phyloP scores from a whole-genome alignment of 2,113 vertebrate species.

The Mesoclemmys tuberculata region DNA sequence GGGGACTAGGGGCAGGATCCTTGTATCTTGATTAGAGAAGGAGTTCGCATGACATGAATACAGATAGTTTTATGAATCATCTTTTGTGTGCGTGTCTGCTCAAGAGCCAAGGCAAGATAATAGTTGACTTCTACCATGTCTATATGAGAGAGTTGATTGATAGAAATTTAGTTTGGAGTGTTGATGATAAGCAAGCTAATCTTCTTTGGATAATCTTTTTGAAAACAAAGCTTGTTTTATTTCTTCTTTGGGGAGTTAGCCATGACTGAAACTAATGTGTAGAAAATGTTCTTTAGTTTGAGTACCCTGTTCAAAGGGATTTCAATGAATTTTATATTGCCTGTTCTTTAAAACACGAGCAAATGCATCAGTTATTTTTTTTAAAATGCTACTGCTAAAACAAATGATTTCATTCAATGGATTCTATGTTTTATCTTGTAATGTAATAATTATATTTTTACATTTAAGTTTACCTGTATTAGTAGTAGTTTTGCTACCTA shows the following conservation, averaged over 20 bases:
- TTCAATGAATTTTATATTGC: conserved; percentile 22
- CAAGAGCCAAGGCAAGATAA: background rate
- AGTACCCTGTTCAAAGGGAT: conserved; percentile 19
- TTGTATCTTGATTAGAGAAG: background rate
- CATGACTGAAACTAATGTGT: conserved; percentile 29
- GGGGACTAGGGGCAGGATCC: background rate
- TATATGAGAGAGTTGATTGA: background rate
- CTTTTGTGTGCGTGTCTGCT: background rate
- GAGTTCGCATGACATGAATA: background rate
- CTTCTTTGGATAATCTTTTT: conserved; percentile 51
- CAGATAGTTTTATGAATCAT: background rate
- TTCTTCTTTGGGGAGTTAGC: conserved; percentile 38
- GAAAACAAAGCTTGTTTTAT: conserved; percentile 49
- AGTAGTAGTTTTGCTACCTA: background rate
- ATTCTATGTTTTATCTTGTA: background rate
- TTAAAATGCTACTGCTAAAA: background rate
- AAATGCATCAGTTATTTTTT: background rate
- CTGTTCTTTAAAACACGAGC: background rate
- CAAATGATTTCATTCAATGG: conserved; percentile 18
- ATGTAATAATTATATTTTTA: background rate
- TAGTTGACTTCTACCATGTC: background rate
- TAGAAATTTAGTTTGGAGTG: conserved; percentile 36
- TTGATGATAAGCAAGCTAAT: conserved; percentile 42
- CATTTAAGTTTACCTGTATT: background rate
- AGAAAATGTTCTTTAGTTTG: conserved; percentile 24